Evolutionary conservation across 2,888 invertebrate genomes (phyloP), one percentile per base, ranked within the genome.

Genomic region (Cephus rjabovi): DNA sequence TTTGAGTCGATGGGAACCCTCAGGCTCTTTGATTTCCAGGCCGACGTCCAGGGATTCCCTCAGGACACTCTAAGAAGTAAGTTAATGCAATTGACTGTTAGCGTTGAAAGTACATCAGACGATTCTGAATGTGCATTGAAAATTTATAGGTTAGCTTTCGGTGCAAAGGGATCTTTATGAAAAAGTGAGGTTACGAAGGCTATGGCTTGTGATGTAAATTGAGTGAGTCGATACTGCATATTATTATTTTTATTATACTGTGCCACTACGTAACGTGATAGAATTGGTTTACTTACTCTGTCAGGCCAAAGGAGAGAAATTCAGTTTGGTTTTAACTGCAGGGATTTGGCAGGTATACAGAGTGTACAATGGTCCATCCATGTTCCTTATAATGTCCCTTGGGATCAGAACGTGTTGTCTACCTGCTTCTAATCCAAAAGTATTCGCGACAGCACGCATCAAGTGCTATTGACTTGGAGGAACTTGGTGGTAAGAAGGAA

Each of bases 381-480:
- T 86, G 86, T 84, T 86, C 77, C 82, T 83, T 81, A 80, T 86
- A 83, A 82, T 83, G 80, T 85, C 84, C 77, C 76, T 74, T 81
- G 80, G 86, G 86, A 86, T 86, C 78, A 75, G 69, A 70, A 75
- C 78, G 77, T 77, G 74, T 77, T 79, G 79, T 80, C 79, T 84
- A 83, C 86, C 84, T 86, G 86, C 78, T 78, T 68, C 77, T 83
- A 83, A 84, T 88, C 87, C 87, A 83, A 81, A 83, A 86, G 84
- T 80, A 80, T 83, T 83, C 84, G 85, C 84, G 80, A 79, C 82
- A 87, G 82, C 87, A 88, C 87, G 87, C 83, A 84, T 85, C 84
- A 79, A 79, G 76, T 69, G 77, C 77, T 75, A 77, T 77, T 77
- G 74, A 70, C 77, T 77, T 56, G 68, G 34, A 69, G 77, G 77